phyloP scores from a whole-genome alignment of 2,113 vertebrate genomes.

The Gymnorhina tibicen region DNA sequence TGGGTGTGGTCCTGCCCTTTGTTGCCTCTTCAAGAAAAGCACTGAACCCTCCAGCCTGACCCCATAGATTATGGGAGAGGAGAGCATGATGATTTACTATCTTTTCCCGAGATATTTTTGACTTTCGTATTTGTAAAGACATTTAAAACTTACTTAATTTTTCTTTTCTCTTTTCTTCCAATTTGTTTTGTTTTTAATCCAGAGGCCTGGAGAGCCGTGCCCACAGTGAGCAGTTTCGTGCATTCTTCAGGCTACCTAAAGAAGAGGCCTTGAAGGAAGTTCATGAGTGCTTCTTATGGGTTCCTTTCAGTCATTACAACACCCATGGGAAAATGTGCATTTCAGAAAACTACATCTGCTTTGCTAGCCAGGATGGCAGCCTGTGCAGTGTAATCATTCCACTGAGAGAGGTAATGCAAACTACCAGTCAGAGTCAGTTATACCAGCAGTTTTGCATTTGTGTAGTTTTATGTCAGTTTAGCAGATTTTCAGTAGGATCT shows the following conservation, averaged over 20 bases:
- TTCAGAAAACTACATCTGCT: constrained; percentile 93
- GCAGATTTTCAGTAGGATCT: neutral
- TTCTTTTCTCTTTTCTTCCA: neutral
- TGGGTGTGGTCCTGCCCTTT: neutral
- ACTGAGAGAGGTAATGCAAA: constrained; percentile 83
- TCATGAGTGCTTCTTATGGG: constrained; percentile 92
- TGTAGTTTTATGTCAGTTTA: neutral
- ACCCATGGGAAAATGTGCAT: constrained; percentile 92
- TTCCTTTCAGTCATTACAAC: constrained; percentile 89
- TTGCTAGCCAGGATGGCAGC: constrained; percentile 91
- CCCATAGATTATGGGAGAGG: neutral
- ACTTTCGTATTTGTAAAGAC: neutral
- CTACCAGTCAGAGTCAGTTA: neutral
- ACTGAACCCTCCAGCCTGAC: neutral
- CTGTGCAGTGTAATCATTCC: constrained; percentile 90
- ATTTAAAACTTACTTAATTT: neutral
- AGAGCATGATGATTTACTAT: neutral
- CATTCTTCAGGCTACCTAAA: constrained; percentile 90
- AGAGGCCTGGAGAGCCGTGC: constrained; percentile 90
- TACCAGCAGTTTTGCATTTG: neutral
- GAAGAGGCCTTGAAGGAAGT: constrained; percentile 90
- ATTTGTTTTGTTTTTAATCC: neutral
- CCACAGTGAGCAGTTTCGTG: constrained; percentile 88
- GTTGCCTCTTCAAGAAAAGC: neutral
- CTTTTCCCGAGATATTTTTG: neutral